Base-by-base conservation (phyloP, 2,797 vertebrate genomes). In the Toxotes lorentzi region DNA sequence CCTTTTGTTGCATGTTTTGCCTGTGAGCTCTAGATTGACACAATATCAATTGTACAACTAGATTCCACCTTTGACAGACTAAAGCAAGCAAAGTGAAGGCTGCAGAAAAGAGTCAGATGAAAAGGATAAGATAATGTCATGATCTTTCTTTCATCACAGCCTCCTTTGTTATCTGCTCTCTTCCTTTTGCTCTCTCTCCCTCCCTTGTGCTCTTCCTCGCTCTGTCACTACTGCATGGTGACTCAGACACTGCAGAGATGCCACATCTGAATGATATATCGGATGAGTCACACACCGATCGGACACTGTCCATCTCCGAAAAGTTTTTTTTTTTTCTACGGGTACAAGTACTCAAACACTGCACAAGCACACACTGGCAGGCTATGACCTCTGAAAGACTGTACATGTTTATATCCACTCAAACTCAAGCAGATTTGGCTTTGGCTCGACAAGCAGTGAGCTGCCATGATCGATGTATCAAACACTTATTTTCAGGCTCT, bases 191-290 rank as follows among this genome's bases (percentile, higher is more conserved):
- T 77, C 41, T 40, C 78, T 57, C 76, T 74, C 73, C 19, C 81
- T 72, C 69, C 73, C 70, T 78, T 23, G 3, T 40, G 58, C 86
- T 78, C 77, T 66, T 73, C 72, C 86, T 87, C 81, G 35, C 76
- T 71, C 77, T 90, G 90, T 90, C 90, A 88, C 88, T 91, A 88
- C 91, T 89, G 92, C 90, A 93, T 92, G 90, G 93, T 95, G 94
- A 95, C 92, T 95, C 93, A 95, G 88, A 93, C 91, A 91, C 93
- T 94, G 91, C 93, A 93, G 92, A 91, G 89, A 90, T 51, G 81
- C 83, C 81, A 85, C 82, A 90, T 89, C 88, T 90, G 89, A 91
- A 91, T 87, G 85, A 85, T 89, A 83, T 65, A 82, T 74, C 13
- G 80, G 81, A 91, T 95, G 94, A 95, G 87, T 95, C 94, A 93